Evolutionary conservation across 2,113 vertebrate genomes (phyloP).

Genomic region (Semnornis frantzii): DNA sequence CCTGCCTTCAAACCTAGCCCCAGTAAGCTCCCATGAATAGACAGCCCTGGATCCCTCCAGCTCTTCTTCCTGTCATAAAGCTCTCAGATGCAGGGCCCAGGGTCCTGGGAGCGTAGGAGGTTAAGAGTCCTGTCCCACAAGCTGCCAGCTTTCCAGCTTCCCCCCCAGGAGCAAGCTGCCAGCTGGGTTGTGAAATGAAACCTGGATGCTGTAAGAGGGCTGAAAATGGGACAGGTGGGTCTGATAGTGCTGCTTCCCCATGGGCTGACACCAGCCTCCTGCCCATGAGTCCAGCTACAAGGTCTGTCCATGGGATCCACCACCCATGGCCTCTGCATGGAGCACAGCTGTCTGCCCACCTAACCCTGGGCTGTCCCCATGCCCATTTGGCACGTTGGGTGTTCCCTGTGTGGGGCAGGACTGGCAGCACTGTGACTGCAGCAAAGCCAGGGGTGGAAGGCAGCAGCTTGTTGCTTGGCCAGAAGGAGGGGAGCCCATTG

Average conservation of each 20-base stretch:
- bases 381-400: neutral
- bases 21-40: neutral
- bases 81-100: rapidly evolving
- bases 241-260: neutral
- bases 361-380: neutral
- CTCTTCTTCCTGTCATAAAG: neutral
- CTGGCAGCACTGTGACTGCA: rapidly evolving
- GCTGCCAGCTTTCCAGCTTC: neutral
- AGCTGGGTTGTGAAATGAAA: neutral
- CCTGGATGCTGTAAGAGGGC: neutral
- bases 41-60: neutral
- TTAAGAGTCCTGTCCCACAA: neutral
- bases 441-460: neutral
- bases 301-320: neutral
- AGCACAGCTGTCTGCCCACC: neutral
- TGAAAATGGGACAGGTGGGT: neutral
- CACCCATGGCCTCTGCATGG: neutral
- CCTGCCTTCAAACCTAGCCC: neutral
- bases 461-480: neutral
- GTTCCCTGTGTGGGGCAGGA: neutral
- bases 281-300: neutral
- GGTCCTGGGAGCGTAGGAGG: neutral
- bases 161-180: neutral
- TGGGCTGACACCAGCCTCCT: neutral
- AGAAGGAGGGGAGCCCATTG: rapidly evolving